Percentiles rank a stretch among this genome's conserved stretches.
phyloP scores from a whole-genome alignment of 2,888 invertebrate species.

The Heliconius ismenius region DNA sequence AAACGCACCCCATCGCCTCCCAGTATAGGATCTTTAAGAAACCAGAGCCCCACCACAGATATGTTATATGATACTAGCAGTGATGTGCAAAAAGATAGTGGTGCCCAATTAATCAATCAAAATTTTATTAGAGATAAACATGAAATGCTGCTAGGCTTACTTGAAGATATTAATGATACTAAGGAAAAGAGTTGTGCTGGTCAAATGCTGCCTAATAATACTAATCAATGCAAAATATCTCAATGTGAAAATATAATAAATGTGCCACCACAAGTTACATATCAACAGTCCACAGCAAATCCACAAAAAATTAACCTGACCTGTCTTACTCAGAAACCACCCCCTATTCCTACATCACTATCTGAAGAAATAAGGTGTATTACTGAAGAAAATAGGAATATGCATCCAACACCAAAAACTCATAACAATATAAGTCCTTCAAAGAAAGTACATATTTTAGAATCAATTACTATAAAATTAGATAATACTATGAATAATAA shows the following conservation, averaged over 20 bases:
- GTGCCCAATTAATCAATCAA: slow-evolving; percentile 48
- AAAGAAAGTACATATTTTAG: slow-evolving; percentile 67
- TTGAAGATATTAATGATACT: slow-evolving; percentile 59
- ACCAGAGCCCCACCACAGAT: slow-evolving; percentile 56
- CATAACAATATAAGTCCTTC: slow-evolving; percentile 55
- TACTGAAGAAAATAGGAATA: slow-evolving; percentile 44
- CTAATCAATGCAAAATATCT: slow-evolving; percentile 1
- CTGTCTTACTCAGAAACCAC: slow-evolving; percentile 34
- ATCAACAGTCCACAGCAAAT: slow-evolving; percentile 33
- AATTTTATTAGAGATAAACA: slow-evolving; percentile 59
- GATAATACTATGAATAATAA: slow-evolving; percentile 28
- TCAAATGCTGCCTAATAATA: neutral
- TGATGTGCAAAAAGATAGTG: slow-evolving; percentile 41
- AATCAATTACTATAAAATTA: slow-evolving; percentile 64
- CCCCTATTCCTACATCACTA: slow-evolving; percentile 53
- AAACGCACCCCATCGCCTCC: slow-evolving; percentile 47
- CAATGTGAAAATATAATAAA: neutral
- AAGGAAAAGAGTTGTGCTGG: slow-evolving; percentile 43
- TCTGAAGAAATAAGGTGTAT: slow-evolving; percentile 56
- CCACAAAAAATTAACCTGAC: slow-evolving; percentile 31
- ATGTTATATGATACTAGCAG: slow-evolving; percentile 54
- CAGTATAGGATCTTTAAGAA: slow-evolving; percentile 45
- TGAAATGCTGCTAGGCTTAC: slow-evolving; percentile 59
- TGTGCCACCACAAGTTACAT: slow-evolving; percentile 23
- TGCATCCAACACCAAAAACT: slow-evolving; percentile 42